A percentile compares a stretch with the other conserved stretches of the same genome.
phyloP scores from a whole-genome alignment of 2,888 invertebrate species.

The Dyspetes luteomarginatus region DNA sequence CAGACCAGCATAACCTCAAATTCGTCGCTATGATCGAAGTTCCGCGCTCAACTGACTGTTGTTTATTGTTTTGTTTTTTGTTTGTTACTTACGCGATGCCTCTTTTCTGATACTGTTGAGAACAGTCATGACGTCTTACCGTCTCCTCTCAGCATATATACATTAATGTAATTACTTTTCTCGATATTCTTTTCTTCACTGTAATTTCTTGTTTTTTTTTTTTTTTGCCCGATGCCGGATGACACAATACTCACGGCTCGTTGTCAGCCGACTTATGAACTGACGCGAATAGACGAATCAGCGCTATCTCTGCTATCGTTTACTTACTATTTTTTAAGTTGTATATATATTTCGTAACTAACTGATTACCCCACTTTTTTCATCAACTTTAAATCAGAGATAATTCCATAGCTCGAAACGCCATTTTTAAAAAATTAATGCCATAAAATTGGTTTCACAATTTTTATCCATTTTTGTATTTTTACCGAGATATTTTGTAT shows the following conservation, averaged over 20 bases:
- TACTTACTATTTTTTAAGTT: neutral
- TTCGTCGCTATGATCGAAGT: neutral
- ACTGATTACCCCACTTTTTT: neutral
- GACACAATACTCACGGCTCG: neutral
- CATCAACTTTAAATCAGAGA: neutral
- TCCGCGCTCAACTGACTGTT: neutral
- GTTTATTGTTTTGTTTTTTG: neutral
- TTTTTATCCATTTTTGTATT: neutral
- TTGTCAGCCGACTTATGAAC: neutral
- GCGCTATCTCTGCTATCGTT: neutral
- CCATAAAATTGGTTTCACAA: neutral
- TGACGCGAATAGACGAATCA: neutral
- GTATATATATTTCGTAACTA: neutral
- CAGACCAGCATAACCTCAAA: constrained; percentile 44
- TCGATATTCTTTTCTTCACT: neutral
- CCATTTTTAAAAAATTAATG: neutral
- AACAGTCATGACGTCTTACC: constrained; percentile 70
- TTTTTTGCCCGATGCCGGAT: neutral
- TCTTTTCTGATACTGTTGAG: constrained; percentile 70
- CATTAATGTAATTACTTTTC: constrained; percentile 8
- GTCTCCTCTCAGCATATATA: constrained; percentile 13
- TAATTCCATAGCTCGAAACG: neutral
- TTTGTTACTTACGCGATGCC: constrained; percentile 72
- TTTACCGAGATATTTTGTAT: no score
- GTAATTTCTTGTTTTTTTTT: neutral